A percentile compares a stretch with the other conserved stretches of the same genome.
Evolutionary conservation across 1,140 invertebrate species (phyloP).

Genomic region (Drosophila triauraria): DNA sequence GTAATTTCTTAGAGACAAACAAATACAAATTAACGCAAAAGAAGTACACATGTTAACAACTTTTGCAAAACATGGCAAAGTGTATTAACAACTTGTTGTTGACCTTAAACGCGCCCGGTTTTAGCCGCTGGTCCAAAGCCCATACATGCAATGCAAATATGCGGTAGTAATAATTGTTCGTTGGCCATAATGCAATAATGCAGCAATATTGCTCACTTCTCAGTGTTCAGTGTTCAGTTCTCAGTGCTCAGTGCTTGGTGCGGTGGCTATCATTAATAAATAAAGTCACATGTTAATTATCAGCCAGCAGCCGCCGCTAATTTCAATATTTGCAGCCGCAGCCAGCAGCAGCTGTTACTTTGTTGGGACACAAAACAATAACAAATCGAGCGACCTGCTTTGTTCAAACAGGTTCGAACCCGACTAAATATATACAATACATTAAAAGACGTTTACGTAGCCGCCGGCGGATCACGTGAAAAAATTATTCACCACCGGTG

Average conservation of each 20-base stretch:
- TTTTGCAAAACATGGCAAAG: constrained; percentile 2
- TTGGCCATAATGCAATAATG: constrained; percentile 43
- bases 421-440: constrained; percentile 61
- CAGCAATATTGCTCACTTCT: constrained; percentile 46
- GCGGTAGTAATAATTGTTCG: constrained; percentile 45
- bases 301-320: constrained; percentile 57
- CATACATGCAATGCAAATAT: constrained; percentile 47
- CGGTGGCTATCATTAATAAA: constrained; percentile 51
- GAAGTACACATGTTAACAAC: not conserved
- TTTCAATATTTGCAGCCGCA: constrained; percentile 66
- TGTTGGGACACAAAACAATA: constrained; percentile 34
- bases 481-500: constrained; percentile 51
- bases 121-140: constrained; percentile 2
- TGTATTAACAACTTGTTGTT: constrained; percentile 42
- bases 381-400: constrained; percentile 61
- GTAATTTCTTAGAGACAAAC: not conserved
- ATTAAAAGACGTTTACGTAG: constrained; percentile 64
- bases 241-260: constrained; percentile 17
- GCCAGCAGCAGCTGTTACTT: constrained; percentile 24
- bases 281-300: constrained; percentile 77
- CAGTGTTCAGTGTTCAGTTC: constrained; percentile 14
- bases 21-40: not conserved
- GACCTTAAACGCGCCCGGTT: constrained; percentile 40
- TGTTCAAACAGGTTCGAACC: constrained; percentile 74
- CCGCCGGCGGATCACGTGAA: constrained; percentile 68